Evolutionary conservation across 2,113 vertebrate genomes (phyloP), one percentile per base, ranked within the genome.

Genomic region (Phaetusa simplex): DNA sequence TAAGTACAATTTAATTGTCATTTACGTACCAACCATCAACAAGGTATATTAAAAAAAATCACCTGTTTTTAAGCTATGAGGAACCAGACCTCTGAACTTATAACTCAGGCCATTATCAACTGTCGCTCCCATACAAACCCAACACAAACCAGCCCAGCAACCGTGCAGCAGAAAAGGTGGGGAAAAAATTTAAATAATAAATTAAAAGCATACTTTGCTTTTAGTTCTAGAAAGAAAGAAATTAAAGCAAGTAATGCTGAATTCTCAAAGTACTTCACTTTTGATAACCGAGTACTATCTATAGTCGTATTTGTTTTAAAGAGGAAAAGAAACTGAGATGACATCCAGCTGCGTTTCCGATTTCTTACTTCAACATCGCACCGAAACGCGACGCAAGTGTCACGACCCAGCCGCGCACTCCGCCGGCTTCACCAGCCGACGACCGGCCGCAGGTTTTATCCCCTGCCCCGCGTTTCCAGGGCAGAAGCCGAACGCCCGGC

Each of bases 21-120:
- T 6, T 6, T 6, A 32, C 1, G 5, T 1, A 18, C 16, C 36
- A 65, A 6, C 8, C 36, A 52, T 3, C 50, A 11, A 8, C 43
- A 38, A 7, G 11, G 1, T 9, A 4, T 2, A 13, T 30, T 6
- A 29, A 14, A 64, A 30, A 32, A 40, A 34, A 1, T 1, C 8
- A n/a, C 29, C 7, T 5, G 21, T 2, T 66, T 58, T 73, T 14
- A 66, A 85, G 43, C 9, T n/a, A 40, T 2, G 24, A 85, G 27
- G 21, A 81, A 76, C 1, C 24, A 38, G 27, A 66, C 11, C 45
- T 61, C 32, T 16, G n/a, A 83, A 61, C n/a, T 66, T n/a, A 6
- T 52, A 24, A 8, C 32, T n/a, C 59, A 24, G 42, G 50, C 52
- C 17, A 1, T 17, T 20, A n/a, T 4, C 5, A 1, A 22, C 77